A percentile compares a stretch with the other conserved stretches of the same genome.
Evolutionary conservation across 2,113 vertebrate species (phyloP).

Genomic region (Illadopsis cleaveri): DNA sequence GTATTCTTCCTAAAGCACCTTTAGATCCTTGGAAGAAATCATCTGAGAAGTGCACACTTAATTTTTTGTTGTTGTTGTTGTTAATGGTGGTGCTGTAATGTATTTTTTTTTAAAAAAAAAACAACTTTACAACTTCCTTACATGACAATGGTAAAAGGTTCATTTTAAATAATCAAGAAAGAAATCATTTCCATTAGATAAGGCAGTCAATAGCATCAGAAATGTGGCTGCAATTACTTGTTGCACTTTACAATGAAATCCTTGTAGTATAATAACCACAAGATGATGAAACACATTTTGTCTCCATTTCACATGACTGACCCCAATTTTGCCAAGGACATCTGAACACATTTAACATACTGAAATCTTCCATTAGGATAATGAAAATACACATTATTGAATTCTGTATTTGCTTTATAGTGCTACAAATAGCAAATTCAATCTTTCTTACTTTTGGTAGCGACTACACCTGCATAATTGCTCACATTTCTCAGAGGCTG

Average conservation of each 20-base stretch:
- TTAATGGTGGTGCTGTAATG: neutral
- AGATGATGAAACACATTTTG: slow-evolving; percentile 43
- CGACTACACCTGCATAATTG: slow-evolving; percentile 54
- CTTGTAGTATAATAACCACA: slow-evolving; percentile 47
- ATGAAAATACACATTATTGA: slow-evolving; percentile 50
- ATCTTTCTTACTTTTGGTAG: slow-evolving; percentile 52
- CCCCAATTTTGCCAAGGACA: slow-evolving; percentile 58
- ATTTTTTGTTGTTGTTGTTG: neutral
- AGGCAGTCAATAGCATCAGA: slow-evolving; percentile 42
- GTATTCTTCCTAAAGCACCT: neutral
- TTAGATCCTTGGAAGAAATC: neutral
- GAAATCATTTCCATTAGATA: slow-evolving; percentile 52
- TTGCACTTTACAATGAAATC: slow-evolving; percentile 61
- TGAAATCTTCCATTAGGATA: slow-evolving; percentile 55
- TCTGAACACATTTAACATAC: slow-evolving; percentile 56
- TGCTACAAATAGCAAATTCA: slow-evolving; percentile 57
- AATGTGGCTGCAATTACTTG: slow-evolving; percentile 61
- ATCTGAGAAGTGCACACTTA: neutral
- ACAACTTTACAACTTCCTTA: slow-evolving; percentile 6
- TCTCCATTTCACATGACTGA: slow-evolving; percentile 46
- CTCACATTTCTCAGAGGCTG: slow-evolving; percentile 11
- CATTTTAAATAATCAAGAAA: slow-evolving; percentile 49
- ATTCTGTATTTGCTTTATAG: slow-evolving; percentile 38
- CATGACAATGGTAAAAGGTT: slow-evolving; percentile 45
- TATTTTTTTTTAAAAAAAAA: neutral